Base-by-base conservation (phyloP, 2,113 vertebrate species). In the Alligator mississippiensis region DNA sequence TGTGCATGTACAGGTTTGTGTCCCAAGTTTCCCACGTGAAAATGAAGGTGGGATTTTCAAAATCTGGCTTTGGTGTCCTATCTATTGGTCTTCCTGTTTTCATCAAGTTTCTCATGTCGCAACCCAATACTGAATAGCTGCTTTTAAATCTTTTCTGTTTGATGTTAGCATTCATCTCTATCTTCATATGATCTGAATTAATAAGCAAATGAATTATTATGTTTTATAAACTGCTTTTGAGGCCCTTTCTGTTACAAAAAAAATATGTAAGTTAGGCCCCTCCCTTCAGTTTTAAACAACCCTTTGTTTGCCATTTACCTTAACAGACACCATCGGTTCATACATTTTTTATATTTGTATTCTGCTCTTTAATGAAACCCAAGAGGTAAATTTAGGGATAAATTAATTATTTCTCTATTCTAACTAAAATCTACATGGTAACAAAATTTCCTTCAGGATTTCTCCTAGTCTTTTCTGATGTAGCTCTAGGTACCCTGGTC, bases 1-100 rank as follows among this genome's bases (percentile, higher is more conserved):
- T 9, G 8, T 25, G 38, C 80, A 60, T 90, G 75, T 81, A 83
- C 68, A 91, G 93, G 5, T 87, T 93, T 88, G n/a, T 59, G 15
- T 4, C 16, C 6, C 24, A 88, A 90, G 5, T 12, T 75, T 86
- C 68, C 68, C 19, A 88, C 2, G 15, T 38, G 24, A 1, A 82
- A 79, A 61, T 22, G 13, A 54, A 77, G 18, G 24, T 10, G 84
- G 13, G 5, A 21, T 88, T 91, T 93, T 28, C 5, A 38, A 59
- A 60, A 38, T 66, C 88, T 84, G 79, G 25, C 70, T 12, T 84
- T 76, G 4, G 60, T 60, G 62, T 47, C 17, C 72, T 59, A 93
- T 93, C 90, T 93, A 92, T 94, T 91, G 80, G 28, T 66, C 94
- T 96, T 92, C 64, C 63, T 92, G 22, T 89, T 94, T 91, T 96